phyloP scores from a whole-genome alignment of 2,113 vertebrate genomes.

The Burhinus oedicnemus region DNA sequence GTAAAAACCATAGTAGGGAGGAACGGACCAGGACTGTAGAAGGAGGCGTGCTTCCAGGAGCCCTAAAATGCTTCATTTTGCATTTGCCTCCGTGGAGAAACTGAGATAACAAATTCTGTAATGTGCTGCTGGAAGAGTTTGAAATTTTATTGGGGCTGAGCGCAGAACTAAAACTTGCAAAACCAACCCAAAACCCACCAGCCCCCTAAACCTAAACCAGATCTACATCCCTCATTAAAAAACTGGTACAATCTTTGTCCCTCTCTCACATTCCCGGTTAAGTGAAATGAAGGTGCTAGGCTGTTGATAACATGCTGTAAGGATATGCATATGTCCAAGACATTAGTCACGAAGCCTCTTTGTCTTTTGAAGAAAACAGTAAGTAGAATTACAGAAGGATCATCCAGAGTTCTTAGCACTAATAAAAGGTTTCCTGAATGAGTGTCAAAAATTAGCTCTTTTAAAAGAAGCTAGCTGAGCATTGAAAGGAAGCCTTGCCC shows the following conservation, averaged over 20 bases:
- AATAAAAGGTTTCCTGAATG: conserved; percentile 1
- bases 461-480: neutral
- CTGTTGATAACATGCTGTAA: neutral
- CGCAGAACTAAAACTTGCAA: neutral
- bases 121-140: neutral
- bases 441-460: neutral
- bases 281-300: neutral
- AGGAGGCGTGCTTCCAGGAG: neutral
- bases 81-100: accelerated
- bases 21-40: neutral
- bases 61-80: neutral
- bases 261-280: neutral
- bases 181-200: neutral
- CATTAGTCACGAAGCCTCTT: neutral
- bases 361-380: neutral
- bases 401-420: neutral
- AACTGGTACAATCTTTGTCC: neutral
- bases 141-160: neutral
- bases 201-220: neutral
- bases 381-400: neutral
- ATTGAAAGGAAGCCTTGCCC: conserved; percentile 26
- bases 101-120: neutral
- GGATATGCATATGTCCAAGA: neutral
- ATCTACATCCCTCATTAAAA: neutral
- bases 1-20: neutral